A percentile compares a stretch with the other conserved stretches of the same genome.
phyloP scores from a whole-genome alignment of 2,888 invertebrate genomes.

The Drosophila yooni region DNA sequence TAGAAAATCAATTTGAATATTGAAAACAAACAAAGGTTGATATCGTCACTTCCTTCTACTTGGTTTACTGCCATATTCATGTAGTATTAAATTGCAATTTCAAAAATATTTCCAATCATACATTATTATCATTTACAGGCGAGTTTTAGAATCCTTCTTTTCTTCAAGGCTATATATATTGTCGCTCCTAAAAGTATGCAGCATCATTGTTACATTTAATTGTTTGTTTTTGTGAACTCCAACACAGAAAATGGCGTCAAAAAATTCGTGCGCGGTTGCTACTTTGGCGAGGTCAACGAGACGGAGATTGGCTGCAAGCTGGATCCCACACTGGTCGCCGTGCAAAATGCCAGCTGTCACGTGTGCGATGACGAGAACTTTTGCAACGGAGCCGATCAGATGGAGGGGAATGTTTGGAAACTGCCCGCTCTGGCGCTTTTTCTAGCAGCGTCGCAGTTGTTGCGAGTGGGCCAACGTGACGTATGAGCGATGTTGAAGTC shows the following conservation, averaged over 20 bases:
- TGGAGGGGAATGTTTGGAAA: slow-evolving; percentile 23
- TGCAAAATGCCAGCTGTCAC: slow-evolving; percentile 71
- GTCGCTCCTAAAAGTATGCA: slow-evolving; percentile 62
- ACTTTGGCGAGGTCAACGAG: slow-evolving; percentile 80
- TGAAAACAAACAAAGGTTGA: background rate
- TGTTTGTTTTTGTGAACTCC: slow-evolving; percentile 28
- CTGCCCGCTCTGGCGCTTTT: slow-evolving; percentile 34
- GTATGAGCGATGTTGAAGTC: slow-evolving; percentile 47
- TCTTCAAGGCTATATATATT: background rate
- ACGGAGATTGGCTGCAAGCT: slow-evolving; percentile 74
- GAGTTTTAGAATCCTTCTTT: background rate
- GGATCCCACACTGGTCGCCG: slow-evolving; percentile 70
- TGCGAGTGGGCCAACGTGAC: slow-evolving; percentile 32
- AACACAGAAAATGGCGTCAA: slow-evolving; percentile 70
- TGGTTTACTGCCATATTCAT: background rate
- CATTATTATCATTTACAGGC: background rate
- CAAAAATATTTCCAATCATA: background rate
- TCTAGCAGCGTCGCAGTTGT: slow-evolving; percentile 13
- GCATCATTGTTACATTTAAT: slow-evolving; percentile 8
- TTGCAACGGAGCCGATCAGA: slow-evolving; percentile 67
- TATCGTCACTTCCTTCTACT: background rate
- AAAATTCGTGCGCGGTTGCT: slow-evolving; percentile 77
- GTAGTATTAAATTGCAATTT: background rate
- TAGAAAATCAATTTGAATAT: background rate
- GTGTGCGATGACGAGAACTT: slow-evolving; percentile 77